Evolutionary conservation across 1,140 invertebrate species (phyloP).

Genomic region (Lethocerus indicus): DNA sequence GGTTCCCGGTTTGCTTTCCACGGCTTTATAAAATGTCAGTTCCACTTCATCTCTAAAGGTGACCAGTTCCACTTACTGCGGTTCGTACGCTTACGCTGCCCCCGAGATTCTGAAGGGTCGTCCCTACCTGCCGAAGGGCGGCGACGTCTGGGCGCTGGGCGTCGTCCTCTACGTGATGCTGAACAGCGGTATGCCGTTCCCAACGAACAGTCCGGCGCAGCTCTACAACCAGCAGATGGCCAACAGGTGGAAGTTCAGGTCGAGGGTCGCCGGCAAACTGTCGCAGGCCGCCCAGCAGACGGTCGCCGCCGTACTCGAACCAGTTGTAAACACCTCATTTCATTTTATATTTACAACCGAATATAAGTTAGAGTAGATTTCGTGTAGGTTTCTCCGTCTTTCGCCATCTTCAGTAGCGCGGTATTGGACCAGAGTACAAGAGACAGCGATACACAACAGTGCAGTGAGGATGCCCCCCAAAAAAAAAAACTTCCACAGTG

Average conservation of each 20-base stretch:
- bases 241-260: conserved; percentile 9
- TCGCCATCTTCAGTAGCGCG: too few species aligned
- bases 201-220: conserved; percentile 27
- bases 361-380: too few species aligned
- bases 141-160: conserved; percentile 50
- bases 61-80: conserved; percentile 48
- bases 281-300: neutral
- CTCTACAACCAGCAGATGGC: conserved; percentile 27
- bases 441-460: too few species aligned
- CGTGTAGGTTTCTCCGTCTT: too few species aligned
- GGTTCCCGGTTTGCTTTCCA: too few species aligned
- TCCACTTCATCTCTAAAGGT: too few species aligned
- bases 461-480: too few species aligned
- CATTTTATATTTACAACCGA: too few species aligned
- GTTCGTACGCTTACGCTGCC: conserved; percentile 48
- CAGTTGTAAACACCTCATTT: too few species aligned
- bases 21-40: too few species aligned
- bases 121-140: conserved; percentile 39
- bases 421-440: too few species aligned
- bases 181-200: conserved; percentile 64
- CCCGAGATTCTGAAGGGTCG: conserved; percentile 37
- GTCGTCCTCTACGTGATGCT: conserved; percentile 51
- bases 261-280: neutral
- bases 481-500: too few species aligned
- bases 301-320: neutral